Base-by-base conservation (phyloP, 2,113 vertebrate species). In the Rhodinocichla rosea region DNA sequence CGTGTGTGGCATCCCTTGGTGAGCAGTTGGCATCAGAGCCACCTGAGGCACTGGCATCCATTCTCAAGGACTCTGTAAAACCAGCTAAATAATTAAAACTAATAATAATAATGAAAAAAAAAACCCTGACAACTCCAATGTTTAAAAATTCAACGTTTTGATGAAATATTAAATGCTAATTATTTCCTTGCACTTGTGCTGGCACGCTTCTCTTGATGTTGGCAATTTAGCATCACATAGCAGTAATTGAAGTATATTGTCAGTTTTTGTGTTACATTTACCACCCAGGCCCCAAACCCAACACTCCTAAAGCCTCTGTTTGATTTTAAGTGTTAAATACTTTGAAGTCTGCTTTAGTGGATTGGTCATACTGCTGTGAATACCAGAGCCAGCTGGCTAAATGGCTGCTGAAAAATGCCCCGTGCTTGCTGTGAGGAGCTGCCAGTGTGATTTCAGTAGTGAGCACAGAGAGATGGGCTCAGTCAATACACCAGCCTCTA, bases 141-240 rank as follows among this genome's bases (percentile, higher is more conserved):
- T 92, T 97, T 92, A 90, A 96, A 89, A 89, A 73, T 95, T 76
- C 77, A 92, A 76, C 47, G 10, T 89, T 83, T 79, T 49, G 57
- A 87, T 96, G 87, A 96, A 96, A 96, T 96, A 95, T 79, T 94
- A 87, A 95, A 87, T 52, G 71, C 47, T 86, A 50, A 83, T 93
- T 95, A 79, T 80, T 96, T 94, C 65, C 74, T 83, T 73, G 87
- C 80, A n/a, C 44, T 93, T 82, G 42, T 70, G 89, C 71, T 86
- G 71, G 75, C 68, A 55, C 45, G 8, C 10, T 73, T 92, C 69
- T 87, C 62, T 53, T 70, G 74, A 69, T 65, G 76, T 83, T 84
- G 52, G 81, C 44, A 69, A 22, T 52, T 32, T 20, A 33, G 75
- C 75, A 90, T 69, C 71, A 22, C 39, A 12, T 4, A 35, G 23